Percentiles rank a stretch among this genome's conserved stretches.
Evolutionary conservation across 2,888 invertebrate genomes (phyloP).

Genomic region (Arctia plantaginis): DNA sequence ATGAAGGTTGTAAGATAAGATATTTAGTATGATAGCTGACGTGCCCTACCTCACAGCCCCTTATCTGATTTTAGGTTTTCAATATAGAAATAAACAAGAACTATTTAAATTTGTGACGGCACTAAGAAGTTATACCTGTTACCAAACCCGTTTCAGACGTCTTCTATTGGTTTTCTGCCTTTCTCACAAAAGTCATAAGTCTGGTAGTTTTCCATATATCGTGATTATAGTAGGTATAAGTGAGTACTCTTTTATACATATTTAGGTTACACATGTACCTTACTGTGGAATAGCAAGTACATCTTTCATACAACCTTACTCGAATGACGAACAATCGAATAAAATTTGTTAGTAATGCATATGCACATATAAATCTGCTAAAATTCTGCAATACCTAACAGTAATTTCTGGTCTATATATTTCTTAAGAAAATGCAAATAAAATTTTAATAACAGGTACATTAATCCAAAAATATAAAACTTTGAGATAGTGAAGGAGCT

Average conservation of each 20-base stretch:
- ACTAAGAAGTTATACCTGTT: no score
- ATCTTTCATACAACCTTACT: neutral
- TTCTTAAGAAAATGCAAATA: conserved; percentile 1
- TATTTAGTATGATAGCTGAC: no score
- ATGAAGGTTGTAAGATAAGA: no score
- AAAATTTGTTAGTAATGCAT: neutral
- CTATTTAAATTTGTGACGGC: no score
- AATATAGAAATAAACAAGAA: no score
- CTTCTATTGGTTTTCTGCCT: no score
- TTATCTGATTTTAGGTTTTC: no score
- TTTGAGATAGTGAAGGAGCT: conserved; percentile 16
- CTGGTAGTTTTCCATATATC: no score
- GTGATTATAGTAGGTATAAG: no score
- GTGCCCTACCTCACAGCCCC: no score
- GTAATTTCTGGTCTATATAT: neutral
- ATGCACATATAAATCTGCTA: neutral
- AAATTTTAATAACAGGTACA: neutral
- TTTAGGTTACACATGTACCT: neutral
- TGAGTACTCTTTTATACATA: neutral
- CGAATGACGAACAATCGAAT: neutral
- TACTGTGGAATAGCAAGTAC: neutral
- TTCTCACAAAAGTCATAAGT: neutral
- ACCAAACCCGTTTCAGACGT: neutral
- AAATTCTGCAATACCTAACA: neutral
- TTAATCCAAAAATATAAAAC: conserved; percentile 4